A percentile compares a stretch with the other conserved stretches of the same genome.
Conservation (phyloP, 2,113 vertebrate genomes). For the Psittacara wagleri region DNA sequence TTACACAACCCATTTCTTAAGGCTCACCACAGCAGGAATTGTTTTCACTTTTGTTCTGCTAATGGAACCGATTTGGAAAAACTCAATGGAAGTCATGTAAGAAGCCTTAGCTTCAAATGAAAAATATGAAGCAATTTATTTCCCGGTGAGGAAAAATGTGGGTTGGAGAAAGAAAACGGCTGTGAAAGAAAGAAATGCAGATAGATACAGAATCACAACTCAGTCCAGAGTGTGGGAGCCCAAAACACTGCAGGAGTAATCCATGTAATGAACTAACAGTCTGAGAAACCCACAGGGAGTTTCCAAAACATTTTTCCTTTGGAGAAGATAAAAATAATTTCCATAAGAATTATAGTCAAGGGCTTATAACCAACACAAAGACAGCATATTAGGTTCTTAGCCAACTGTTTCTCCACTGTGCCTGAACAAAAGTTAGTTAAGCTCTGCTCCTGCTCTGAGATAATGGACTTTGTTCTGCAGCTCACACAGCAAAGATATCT, state of each 20-base stretch:
- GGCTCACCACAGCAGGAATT: constrained; percentile 25
- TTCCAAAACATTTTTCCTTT: constrained; percentile 40
- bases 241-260: constrained; percentile 24
- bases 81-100: constrained; percentile 15
- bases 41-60: constrained; percentile 49
- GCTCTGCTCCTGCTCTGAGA: background rate
- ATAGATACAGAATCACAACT: constrained; percentile 5
- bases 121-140: constrained; percentile 51
- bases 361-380: background rate
- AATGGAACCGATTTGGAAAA: constrained; percentile 50
- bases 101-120: constrained; percentile 10
- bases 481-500: background rate
- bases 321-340: constrained; percentile 47
- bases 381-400: background rate
- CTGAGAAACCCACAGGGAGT: constrained; percentile 26
- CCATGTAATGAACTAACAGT: constrained; percentile 13
- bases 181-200: constrained; percentile 16
- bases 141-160: constrained; percentile 28
- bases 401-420: background rate
- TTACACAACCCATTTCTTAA: constrained; percentile 40
- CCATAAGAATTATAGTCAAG: constrained; percentile 4
- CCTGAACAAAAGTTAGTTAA: constrained; percentile 17
- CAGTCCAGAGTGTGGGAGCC: background rate
- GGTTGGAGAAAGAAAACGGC: background rate
- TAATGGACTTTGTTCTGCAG: background rate